Percentiles rank a stretch among this genome's conserved stretches.
These are phyloP conservation scores for Metalampra italica DNA, from an alignment of 2,888 invertebrate species.

Conservation along the genomic window DNA sequence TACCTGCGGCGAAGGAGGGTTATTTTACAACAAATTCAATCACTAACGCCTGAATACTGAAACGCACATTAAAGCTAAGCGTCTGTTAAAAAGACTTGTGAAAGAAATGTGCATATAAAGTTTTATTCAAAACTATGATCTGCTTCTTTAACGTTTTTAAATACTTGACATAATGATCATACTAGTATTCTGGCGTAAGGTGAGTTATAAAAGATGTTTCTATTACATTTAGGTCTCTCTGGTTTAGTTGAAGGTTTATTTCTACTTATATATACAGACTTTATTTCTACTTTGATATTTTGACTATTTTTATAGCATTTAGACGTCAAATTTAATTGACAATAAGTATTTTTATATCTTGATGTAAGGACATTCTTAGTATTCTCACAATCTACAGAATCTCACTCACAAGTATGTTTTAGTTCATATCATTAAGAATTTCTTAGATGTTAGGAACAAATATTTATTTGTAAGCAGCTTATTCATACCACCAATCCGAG, in stretches of 20 bases:
- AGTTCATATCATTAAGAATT: slow-evolving; percentile 40
- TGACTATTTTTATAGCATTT: slow-evolving; percentile 13
- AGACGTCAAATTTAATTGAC: slow-evolving; percentile 43
- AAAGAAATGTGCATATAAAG: too few relatives aligned
- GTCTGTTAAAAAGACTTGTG: too few relatives aligned
- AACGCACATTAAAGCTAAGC: too few relatives aligned
- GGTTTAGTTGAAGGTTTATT: slow-evolving; percentile 7
- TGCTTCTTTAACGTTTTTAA: too few relatives aligned
- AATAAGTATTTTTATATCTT: slow-evolving; percentile 35
- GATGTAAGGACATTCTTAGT: too few relatives aligned
- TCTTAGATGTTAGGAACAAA: slow-evolving; percentile 26
- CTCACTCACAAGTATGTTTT: slow-evolving; percentile 14
- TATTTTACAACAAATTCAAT: too few relatives aligned
- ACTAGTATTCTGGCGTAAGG: too few relatives aligned
- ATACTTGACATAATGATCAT: too few relatives aligned
- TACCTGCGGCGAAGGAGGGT: neutral
- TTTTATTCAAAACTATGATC: too few relatives aligned
- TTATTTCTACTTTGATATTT: slow-evolving; percentile 14
- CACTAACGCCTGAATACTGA: neutral
- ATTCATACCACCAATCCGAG: slow-evolving; percentile 62
- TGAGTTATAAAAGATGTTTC: neutral
- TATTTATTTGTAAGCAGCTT: slow-evolving; percentile 19
- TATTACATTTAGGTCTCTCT: too few relatives aligned
- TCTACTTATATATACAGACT: slow-evolving; percentile 15
- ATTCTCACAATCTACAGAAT: slow-evolving; percentile 13